Percentiles rank a stretch among this genome's conserved stretches.
Conservation (phyloP, 2,797 vertebrate genomes). For the Adrianichthys oophorus region DNA sequence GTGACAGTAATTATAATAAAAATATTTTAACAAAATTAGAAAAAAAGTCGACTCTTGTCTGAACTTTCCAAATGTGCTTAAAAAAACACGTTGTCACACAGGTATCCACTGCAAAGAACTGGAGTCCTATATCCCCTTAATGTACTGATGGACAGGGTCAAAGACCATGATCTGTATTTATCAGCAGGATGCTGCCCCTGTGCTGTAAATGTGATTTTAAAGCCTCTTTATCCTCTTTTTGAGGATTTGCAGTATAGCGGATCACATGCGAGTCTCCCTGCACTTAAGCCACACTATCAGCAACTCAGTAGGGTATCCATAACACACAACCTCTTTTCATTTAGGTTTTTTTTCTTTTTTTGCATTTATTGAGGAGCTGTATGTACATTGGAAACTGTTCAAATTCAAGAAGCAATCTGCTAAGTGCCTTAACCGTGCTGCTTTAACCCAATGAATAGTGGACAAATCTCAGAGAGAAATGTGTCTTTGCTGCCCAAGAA, state of each 20-base stretch:
- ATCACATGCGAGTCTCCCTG: slow-evolving; percentile 67
- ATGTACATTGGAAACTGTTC: slow-evolving; percentile 55
- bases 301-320: slow-evolving; percentile 62
- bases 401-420: slow-evolving; percentile 65
- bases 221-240: slow-evolving; percentile 78
- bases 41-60: slow-evolving; percentile 28
- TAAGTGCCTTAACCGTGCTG: slow-evolving; percentile 62
- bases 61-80: slow-evolving; percentile 53
- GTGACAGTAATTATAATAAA: too few relatives aligned
- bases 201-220: slow-evolving; percentile 78
- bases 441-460: slow-evolving; percentile 59
- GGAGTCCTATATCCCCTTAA: slow-evolving; percentile 38
- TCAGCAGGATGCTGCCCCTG: slow-evolving; percentile 69
- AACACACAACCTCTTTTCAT: slow-evolving; percentile 38
- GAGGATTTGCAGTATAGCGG: slow-evolving; percentile 75
- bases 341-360: slow-evolving; percentile 35
- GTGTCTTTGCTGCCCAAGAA: slow-evolving; percentile 55
- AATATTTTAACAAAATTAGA: too few relatives aligned
- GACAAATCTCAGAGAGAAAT: slow-evolving; percentile 38
- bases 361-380: slow-evolving; percentile 38
- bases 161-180: slow-evolving; percentile 79
- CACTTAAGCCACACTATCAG: slow-evolving; percentile 72
- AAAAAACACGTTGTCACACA: slow-evolving; percentile 12
- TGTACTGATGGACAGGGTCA: slow-evolving; percentile 76
- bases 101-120: slow-evolving; percentile 15